A percentile compares a stretch with the other conserved stretches of the same genome.
Evolutionary conservation across 2,113 vertebrate genomes (phyloP).

Genomic region (Dicaeum eximium): DNA sequence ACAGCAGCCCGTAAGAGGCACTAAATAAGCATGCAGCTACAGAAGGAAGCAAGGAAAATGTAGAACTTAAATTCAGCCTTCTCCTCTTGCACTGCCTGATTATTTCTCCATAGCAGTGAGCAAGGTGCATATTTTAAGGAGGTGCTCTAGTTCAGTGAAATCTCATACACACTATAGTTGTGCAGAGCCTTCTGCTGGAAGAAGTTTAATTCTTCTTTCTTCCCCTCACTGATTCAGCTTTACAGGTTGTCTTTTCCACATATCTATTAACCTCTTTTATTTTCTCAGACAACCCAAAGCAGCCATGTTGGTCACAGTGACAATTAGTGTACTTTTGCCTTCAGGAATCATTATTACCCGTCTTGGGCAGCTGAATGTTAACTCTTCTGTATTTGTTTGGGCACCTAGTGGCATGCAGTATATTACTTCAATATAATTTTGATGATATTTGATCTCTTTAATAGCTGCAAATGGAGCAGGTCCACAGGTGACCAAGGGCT

Average conservation of each 20-base stretch:
- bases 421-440: background rate
- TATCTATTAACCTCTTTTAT: background rate
- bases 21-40: background rate
- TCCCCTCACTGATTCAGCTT: background rate
- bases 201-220: background rate
- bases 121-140: accelerated
- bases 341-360: background rate
- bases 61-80: background rate
- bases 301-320: background rate
- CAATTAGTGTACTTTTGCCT: background rate
- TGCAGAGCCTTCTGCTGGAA: background rate
- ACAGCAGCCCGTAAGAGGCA: background rate
- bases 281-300: background rate
- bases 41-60: background rate
- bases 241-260: background rate
- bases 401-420: background rate
- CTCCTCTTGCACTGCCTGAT: accelerated
- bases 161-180: background rate
- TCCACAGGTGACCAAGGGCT: background rate
- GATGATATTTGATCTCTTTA: background rate
- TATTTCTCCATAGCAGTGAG: background rate
- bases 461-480: background rate
- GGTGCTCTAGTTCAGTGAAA: background rate
- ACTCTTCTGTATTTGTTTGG: background rate
- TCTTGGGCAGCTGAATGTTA: background rate